Conservation (phyloP, 2,888 invertebrate species). For the Caenorhabditis sp. region DNA sequence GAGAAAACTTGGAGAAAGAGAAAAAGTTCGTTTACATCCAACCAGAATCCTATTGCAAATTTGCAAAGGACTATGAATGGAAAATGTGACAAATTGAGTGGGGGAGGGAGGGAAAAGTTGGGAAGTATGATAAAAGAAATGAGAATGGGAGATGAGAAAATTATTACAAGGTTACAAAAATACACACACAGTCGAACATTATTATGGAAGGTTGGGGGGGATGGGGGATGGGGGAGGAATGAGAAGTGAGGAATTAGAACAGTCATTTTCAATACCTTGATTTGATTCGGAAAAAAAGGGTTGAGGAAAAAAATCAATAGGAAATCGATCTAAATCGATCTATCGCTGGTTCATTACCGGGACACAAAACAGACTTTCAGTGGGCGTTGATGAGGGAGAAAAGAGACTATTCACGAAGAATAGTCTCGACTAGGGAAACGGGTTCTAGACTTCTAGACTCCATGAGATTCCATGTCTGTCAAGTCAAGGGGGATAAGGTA, state of each 20-base stretch:
- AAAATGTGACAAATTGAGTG: conserved; percentile 4
- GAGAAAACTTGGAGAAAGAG: conserved; percentile 5
- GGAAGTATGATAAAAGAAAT: conserved; percentile 37
- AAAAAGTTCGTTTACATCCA: conserved; percentile 37
- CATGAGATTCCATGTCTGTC: conserved; percentile 53
- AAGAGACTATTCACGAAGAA: conserved; percentile 15
- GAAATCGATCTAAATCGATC: conserved; percentile 13
- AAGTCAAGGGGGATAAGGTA: conserved; percentile 19
- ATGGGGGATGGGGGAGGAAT: not conserved
- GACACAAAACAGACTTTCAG: conserved; percentile 55
- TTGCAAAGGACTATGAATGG: conserved; percentile 43
- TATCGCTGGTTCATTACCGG: conserved; percentile 35
- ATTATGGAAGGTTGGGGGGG: conserved; percentile 20
- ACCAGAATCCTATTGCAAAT: conserved; percentile 54
- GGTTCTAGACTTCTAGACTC: conserved; percentile 43
- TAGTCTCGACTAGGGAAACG: conserved; percentile 37
- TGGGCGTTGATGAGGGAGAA: conserved; percentile 25
- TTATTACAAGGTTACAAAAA: conserved; percentile 40
- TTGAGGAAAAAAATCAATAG: not conserved
- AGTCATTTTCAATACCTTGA: conserved; percentile 22
- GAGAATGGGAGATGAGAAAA: conserved; percentile 15
- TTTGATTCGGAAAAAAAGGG: conserved; percentile 18
- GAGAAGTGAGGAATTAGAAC: not conserved
- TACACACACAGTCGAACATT: conserved; percentile 40
- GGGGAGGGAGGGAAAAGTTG: no score